Percentiles rank a stretch among this genome's conserved stretches.
Conservation (phyloP, 2,797 vertebrate genomes). For the Catharus ustulatus region DNA sequence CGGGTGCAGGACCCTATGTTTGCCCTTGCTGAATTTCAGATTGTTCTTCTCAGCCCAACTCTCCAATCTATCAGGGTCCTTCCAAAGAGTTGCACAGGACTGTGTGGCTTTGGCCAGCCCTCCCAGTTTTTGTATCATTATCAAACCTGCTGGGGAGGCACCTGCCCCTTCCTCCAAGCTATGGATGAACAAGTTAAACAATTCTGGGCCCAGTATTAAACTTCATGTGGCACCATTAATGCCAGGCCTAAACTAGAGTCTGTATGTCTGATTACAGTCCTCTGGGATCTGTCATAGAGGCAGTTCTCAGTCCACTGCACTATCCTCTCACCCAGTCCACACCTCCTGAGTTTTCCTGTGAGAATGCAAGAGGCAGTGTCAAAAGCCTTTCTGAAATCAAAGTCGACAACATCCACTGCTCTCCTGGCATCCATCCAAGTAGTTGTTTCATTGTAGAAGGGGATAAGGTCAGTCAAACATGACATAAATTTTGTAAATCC, state of each 20-base stretch:
- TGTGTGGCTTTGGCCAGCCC: fast-evolving
- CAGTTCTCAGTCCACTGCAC: not conserved
- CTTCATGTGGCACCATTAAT: not conserved
- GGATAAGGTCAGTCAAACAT: not conserved
- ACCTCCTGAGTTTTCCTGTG: not conserved
- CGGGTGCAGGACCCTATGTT: not conserved
- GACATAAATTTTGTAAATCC: not conserved
- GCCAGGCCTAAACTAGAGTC: not conserved
- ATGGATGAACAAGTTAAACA: not conserved
- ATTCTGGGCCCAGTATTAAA: not conserved
- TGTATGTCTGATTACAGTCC: not conserved
- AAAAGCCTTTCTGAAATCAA: not conserved
- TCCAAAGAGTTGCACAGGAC: not conserved
- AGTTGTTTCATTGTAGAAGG: not conserved
- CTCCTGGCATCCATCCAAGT: not conserved
- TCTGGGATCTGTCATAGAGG: not conserved
- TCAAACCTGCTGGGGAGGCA: not conserved
- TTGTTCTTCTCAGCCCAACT: not conserved
- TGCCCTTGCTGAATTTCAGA: not conserved
- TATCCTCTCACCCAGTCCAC: not conserved
- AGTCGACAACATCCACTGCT: not conserved
- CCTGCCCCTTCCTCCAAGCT: not conserved
- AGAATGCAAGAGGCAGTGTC: not conserved
- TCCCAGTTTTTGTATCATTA: not conserved
- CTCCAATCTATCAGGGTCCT: not conserved